Evolutionary conservation across 2,888 invertebrate genomes (phyloP).

Genomic region (Proisotoma minuta): DNA sequence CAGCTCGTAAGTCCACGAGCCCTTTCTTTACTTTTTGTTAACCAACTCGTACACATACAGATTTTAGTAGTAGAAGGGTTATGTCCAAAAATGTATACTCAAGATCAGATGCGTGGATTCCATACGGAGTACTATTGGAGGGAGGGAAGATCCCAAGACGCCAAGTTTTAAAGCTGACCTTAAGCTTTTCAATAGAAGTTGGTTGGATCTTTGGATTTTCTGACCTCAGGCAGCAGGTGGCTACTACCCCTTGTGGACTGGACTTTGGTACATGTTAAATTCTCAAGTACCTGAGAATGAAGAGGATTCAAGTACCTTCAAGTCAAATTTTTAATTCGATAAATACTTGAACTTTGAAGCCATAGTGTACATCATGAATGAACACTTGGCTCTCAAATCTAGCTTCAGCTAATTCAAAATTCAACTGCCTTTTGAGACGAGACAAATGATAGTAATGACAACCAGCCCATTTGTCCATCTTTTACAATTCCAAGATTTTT

Average conservation of each 20-base stretch:
- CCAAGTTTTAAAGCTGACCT: too few species aligned
- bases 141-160: too few species aligned
- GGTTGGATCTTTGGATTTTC: conserved; percentile 12
- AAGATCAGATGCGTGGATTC: too few species aligned
- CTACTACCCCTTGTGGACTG: conserved; percentile 19
- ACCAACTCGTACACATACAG: neutral
- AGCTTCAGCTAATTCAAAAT: too few species aligned
- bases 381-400: neutral
- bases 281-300: neutral
- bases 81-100: too few species aligned
- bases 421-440: too few species aligned
- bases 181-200: conserved; percentile 6
- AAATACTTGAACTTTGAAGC: too few species aligned
- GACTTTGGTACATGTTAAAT: neutral
- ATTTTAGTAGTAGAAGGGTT: neutral
- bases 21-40: neutral
- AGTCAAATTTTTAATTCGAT: neutral
- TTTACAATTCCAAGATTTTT: neutral
- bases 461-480: neutral
- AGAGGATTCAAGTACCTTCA: neutral
- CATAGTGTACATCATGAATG: too few species aligned
- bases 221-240: conserved; percentile 45
- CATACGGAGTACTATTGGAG: too few species aligned
- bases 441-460: neutral
- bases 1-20: neutral